Base-by-base conservation (phyloP, 2,113 vertebrate genomes). In the Chloebia gouldiae region DNA sequence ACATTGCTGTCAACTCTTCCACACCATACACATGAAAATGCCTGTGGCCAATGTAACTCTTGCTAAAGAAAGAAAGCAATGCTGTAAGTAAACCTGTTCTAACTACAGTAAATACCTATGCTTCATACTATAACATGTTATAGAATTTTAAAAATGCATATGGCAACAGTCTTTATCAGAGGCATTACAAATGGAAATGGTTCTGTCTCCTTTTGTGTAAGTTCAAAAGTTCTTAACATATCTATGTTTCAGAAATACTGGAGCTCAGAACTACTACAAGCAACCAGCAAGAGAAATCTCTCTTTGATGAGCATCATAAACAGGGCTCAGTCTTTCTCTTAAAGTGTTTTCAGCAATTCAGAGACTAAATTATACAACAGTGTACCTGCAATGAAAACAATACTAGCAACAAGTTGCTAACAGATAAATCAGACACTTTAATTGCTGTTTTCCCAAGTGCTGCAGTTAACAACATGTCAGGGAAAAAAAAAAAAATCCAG, bases 61-160 rank as follows among this genome's bases (percentile, higher is more conserved):
- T 35, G 20, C 14, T 49, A 63, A 19, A 57, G 49, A 53, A 44
- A 60, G 66, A 69, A 92, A 39, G 1, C 13, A 65, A 6, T 4
- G 8, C 10, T 47, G 7, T 10, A 45, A 82, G 30, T 2, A 60
- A 76, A 37, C 22, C 15, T 7, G 9, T 49, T 71, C 33, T 54
- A 64, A 19, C 21, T 33, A 47, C 28, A 70, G 18, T 18, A 68
- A 75, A 60, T 8, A 44, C 8, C 30, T 45, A 7, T 2, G 4
- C 53, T 17, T 63, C 5, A 3, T 3, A 22, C 4, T 3, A 12
- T 14, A 57, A 73, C 7, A 23, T 42, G 0, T 7, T 33, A 54
- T 0, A 7, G 5, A 81, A 79, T 27, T 28, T 3, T 25, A 35
- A 50, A 8, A 65, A 63, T 0, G 0, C 7, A 19, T 19, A 14